These are phyloP conservation scores for Xestobium rufovillosum DNA, from an alignment of 2,888 invertebrate genomes.

Conservation along the genomic window DNA sequence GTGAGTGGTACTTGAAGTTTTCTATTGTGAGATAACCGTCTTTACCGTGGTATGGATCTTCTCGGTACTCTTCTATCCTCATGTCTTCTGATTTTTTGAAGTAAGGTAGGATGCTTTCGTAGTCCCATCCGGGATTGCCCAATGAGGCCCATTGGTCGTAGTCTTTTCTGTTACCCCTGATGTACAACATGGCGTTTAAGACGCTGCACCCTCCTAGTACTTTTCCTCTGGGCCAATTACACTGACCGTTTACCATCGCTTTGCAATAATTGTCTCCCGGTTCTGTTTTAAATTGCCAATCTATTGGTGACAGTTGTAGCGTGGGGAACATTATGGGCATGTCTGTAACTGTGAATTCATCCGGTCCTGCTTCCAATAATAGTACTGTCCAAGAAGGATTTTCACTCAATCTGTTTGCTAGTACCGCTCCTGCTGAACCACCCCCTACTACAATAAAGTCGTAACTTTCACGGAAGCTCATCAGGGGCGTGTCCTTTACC, in stretches of 20 bases:
- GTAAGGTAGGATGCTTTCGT: conserved; percentile 63
- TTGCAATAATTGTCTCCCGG: conserved; percentile 56
- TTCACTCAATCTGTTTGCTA: conserved; percentile 73
- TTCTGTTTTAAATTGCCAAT: conserved; percentile 78
- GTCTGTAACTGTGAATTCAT: conserved; percentile 57
- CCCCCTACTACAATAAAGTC: conserved; percentile 77
- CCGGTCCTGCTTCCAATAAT: conserved; percentile 60
- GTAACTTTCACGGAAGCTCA: conserved; percentile 54
- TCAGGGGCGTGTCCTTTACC: conserved; percentile 49
- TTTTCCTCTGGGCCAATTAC: conserved; percentile 74
- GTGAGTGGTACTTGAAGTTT: conserved; percentile 61
- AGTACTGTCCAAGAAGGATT: conserved; percentile 63
- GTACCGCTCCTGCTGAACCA: conserved; percentile 73
- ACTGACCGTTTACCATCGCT: conserved; percentile 55
- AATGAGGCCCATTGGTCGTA: conserved; percentile 77
- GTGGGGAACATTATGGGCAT: conserved; percentile 64
- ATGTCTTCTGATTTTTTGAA: conserved; percentile 77
- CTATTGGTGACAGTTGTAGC: conserved; percentile 64
- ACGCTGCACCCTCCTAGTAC: conserved; percentile 75
- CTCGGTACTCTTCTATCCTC: conserved; percentile 53
- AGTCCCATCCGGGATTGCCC: conserved; percentile 76
- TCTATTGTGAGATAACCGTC: conserved; percentile 71
- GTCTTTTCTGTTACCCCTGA: conserved; percentile 75
- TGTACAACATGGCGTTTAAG: conserved; percentile 84
- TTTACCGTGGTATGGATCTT: conserved; percentile 58